Evolutionary conservation across 2,888 invertebrate species (phyloP).

Genomic region (Neoaliturus tenellus): DNA sequence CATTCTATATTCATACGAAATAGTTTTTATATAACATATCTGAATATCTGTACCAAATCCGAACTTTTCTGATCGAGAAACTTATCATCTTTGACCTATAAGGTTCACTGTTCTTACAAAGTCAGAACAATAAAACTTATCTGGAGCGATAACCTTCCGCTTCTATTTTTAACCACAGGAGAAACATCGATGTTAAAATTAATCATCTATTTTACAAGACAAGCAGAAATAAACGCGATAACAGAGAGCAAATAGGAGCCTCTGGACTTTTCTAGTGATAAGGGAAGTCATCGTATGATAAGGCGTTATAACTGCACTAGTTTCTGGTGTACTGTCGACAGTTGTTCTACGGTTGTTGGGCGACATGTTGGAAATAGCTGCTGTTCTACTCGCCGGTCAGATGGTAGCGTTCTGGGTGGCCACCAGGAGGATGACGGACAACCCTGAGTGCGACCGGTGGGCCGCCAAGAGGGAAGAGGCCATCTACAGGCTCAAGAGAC

Average conservation of each 20-base stretch:
- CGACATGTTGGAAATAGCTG: neutral
- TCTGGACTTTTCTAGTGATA: neutral
- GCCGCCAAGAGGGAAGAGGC: neutral
- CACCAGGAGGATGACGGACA: neutral
- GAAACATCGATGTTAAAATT: neutral
- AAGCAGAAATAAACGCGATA: neutral
- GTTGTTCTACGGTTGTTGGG: too few species aligned
- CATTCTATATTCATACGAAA: too few species aligned
- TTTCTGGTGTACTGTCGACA: neutral
- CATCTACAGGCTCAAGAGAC: constrained; percentile 1
- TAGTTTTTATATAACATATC: too few species aligned
- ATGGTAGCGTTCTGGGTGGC: constrained; percentile 12
- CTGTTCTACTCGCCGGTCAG: neutral
- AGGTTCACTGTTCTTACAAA: neutral
- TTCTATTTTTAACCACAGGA: neutral
- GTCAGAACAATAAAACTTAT: neutral
- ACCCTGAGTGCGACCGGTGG: neutral
- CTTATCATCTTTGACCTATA: neutral
- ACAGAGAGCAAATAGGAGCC: neutral
- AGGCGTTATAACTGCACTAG: neutral
- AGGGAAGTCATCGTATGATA: neutral
- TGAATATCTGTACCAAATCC: too few species aligned
- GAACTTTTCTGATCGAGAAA: neutral
- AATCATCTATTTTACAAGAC: neutral
- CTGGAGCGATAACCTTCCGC: neutral